Evolutionary conservation across 2,888 invertebrate species (phyloP).

Genomic region (Nectonema munidae): DNA sequence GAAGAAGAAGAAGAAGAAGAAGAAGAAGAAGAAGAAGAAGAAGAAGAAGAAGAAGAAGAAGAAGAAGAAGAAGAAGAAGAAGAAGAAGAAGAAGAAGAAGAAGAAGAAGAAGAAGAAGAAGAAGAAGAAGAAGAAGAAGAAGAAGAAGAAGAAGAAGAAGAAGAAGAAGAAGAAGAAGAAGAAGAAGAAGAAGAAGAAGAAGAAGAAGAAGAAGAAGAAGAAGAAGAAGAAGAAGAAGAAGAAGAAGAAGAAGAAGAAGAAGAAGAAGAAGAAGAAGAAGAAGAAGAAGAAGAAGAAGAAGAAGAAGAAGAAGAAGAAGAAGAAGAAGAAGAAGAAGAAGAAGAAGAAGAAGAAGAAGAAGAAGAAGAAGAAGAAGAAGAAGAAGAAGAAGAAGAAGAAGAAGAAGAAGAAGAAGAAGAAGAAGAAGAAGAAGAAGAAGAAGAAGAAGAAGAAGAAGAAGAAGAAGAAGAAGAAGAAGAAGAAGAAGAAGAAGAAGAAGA

Average conservation of each 20-base stretch:
- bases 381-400: conserved; percentile 5
- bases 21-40: conserved; percentile 5
- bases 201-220: conserved; percentile 5
- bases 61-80: conserved; percentile 5
- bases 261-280: conserved; percentile 5
- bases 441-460: conserved; percentile 5
- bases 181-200: conserved; percentile 5
- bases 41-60: conserved; percentile 5
- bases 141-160: conserved; percentile 5
- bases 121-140: conserved; percentile 5
- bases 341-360: conserved; percentile 5
- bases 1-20: conserved; percentile 5
- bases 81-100: conserved; percentile 5
- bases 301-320: conserved; percentile 5
- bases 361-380: conserved; percentile 5
- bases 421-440: conserved; percentile 5
- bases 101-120: conserved; percentile 5
- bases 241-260: conserved; percentile 5
- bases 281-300: conserved; percentile 5
- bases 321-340: conserved; percentile 5
- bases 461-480: conserved; percentile 5
- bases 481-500: conserved; percentile 5
- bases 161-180: conserved; percentile 5
- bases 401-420: conserved; percentile 5
- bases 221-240: conserved; percentile 5